Conservation (phyloP, 2,888 invertebrate species). For the Adelognathus sp. region DNA sequence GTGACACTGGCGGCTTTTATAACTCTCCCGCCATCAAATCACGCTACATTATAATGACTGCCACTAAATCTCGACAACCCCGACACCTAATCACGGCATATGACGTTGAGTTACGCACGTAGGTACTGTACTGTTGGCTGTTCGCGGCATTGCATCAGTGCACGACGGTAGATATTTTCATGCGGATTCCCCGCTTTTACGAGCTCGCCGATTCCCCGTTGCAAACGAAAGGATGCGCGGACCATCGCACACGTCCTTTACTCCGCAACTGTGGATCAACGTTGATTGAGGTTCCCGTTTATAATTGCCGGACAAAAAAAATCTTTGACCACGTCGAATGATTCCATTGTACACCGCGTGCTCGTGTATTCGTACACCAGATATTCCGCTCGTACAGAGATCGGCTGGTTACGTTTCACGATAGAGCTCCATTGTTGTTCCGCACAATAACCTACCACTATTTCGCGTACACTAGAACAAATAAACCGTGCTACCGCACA, state of each 20-base stretch:
- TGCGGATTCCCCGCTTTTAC: conserved; percentile 34
- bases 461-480: background rate
- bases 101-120: conserved; percentile 49
- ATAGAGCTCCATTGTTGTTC: conserved; percentile 10
- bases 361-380: background rate
- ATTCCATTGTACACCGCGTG: conserved; percentile 11
- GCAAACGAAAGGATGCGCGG: conserved; percentile 35
- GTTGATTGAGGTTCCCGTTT: conserved; percentile 30
- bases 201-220: conserved; percentile 4
- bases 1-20: conserved; percentile 40
- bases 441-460: background rate
- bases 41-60: conserved; percentile 47
- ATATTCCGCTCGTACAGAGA: background rate
- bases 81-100: conserved; percentile 54
- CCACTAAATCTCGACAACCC: conserved; percentile 50
- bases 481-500: background rate
- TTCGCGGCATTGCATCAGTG: conserved; percentile 9
- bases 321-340: background rate
- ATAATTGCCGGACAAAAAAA: conserved; percentile 20
- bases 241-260: conserved; percentile 42
- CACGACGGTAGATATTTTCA: background rate
- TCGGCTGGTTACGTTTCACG: background rate
- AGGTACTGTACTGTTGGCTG: conserved; percentile 1
- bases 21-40: conserved; percentile 44
- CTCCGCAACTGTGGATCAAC: conserved; percentile 13